Evolutionary conservation across 2,113 vertebrate species (phyloP).

Genomic region (Murina feae): DNA sequence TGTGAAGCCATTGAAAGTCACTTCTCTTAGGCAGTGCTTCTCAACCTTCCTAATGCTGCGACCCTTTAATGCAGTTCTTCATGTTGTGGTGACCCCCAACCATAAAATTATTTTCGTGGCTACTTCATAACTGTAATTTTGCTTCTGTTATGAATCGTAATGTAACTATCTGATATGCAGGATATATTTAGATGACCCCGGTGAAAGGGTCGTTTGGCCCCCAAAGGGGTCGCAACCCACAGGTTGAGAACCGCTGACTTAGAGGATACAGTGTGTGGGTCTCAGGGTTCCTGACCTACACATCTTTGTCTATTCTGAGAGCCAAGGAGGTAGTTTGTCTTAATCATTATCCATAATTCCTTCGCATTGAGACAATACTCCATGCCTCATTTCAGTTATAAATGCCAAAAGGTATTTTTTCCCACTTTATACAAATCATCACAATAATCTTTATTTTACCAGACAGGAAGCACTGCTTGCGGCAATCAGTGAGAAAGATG

Average conservation of each 20-base stretch:
- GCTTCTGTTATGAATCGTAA: too few relatives aligned
- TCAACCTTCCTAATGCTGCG: too few relatives aligned
- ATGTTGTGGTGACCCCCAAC: too few relatives aligned
- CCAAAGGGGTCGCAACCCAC: too few relatives aligned
- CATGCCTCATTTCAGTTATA: background rate
- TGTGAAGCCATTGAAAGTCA: background rate
- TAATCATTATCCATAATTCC: background rate
- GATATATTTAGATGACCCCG: too few relatives aligned
- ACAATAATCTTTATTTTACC: constrained; percentile 70
- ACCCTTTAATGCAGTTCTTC: too few relatives aligned
- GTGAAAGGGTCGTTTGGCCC: too few relatives aligned
- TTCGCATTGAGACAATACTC: background rate
- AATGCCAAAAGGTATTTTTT: background rate
- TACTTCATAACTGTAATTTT: too few relatives aligned
- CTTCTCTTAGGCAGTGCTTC: too few relatives aligned
- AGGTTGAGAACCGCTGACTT: too few relatives aligned
- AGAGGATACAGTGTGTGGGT: background rate
- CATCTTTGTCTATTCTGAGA: background rate
- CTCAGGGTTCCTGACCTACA: background rate
- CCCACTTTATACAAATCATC: constrained; percentile 45
- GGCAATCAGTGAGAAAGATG: constrained; percentile 99
- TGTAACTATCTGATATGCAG: too few relatives aligned
- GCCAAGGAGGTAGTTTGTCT: background rate
- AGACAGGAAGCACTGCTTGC: constrained; percentile 98
- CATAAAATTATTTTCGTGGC: too few relatives aligned